Conservation (phyloP, 2,113 vertebrate species). For the Falcunculus frontatus region DNA sequence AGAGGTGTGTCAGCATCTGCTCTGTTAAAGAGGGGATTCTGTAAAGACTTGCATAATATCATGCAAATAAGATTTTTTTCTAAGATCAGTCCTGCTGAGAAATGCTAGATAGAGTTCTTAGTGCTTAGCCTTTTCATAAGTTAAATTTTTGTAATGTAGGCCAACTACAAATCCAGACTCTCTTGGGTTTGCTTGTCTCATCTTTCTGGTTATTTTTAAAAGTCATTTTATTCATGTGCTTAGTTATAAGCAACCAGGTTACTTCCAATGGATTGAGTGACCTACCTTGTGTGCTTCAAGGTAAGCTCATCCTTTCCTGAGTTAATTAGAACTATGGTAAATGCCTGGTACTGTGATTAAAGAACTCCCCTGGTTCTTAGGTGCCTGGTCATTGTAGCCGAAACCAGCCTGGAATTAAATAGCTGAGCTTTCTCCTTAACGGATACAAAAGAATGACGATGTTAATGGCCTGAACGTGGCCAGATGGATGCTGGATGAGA, state of each 20-base stretch:
- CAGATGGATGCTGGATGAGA: not conserved
- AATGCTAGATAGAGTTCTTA: not conserved
- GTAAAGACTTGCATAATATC: not conserved
- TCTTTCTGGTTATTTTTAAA: not conserved
- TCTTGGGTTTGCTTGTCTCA: not conserved
- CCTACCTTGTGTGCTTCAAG: not conserved
- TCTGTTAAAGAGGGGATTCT: not conserved
- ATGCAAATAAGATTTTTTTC: not conserved
- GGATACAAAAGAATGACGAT: not conserved
- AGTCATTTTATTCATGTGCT: not conserved
- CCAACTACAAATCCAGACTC: not conserved
- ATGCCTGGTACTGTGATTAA: not conserved
- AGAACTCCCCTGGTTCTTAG: not conserved
- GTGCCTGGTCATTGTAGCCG: not conserved
- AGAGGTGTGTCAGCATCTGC: not conserved
- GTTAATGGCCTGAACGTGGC: not conserved
- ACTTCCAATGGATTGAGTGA: not conserved
- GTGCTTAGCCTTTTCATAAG: not conserved
- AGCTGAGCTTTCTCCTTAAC: not conserved
- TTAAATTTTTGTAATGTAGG: not conserved
- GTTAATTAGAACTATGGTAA: not conserved
- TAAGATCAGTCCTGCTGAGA: not conserved
- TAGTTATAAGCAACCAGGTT: slow-evolving; percentile 2
- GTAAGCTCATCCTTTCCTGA: not conserved
- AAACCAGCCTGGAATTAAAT: not conserved